Evolutionary conservation across 2,797 vertebrate species (phyloP).

Genomic region (Hypotaenidia okinawae): DNA sequence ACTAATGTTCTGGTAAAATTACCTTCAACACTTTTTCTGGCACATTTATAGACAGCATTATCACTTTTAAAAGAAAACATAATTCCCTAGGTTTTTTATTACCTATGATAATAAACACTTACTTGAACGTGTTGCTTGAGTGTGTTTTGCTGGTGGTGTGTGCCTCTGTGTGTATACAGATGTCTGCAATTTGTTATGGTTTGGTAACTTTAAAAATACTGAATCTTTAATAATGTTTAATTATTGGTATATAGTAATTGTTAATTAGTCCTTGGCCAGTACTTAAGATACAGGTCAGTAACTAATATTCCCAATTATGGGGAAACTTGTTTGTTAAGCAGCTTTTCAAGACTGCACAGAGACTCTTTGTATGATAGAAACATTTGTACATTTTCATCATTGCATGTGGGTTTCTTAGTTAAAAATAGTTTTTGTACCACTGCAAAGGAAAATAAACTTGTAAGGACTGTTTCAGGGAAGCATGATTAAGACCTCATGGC

Average conservation of each 20-base stretch:
- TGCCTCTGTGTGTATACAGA: background rate
- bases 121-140: conserved; percentile 16
- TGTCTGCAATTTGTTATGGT: background rate
- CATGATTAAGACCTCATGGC: conserved; percentile 51
- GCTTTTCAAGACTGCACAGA: background rate
- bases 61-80: conserved; percentile 54
- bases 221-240: background rate
- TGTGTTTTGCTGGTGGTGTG: background rate
- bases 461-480: conserved; percentile 1
- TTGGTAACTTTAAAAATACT: background rate
- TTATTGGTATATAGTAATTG: background rate
- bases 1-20: background rate
- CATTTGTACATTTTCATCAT: background rate
- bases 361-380: background rate
- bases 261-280: background rate
- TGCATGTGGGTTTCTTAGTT: background rate
- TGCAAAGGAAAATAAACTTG: conserved; percentile 48
- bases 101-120: conserved; percentile 51
- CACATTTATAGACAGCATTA: conserved; percentile 37
- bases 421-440: background rate
- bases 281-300: background rate
- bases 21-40: conserved; percentile 3
- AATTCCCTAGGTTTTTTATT: conserved; percentile 47
- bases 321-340: background rate
- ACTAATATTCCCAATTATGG: background rate